Conservation (phyloP, 2,113 vertebrate genomes). For the Emydocephalus ijimae region DNA sequence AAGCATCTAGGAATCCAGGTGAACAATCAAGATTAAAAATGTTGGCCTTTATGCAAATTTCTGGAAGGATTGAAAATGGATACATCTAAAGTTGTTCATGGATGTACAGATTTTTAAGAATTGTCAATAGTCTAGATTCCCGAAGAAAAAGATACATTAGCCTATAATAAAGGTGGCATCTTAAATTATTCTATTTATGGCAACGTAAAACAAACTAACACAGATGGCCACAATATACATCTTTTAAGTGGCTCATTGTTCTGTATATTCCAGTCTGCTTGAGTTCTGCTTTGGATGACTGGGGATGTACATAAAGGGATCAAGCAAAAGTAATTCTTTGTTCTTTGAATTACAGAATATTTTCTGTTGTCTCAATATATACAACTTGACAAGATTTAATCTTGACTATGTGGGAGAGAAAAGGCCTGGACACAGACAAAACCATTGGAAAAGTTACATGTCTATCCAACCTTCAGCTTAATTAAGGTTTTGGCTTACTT, state of each 20-base stretch:
- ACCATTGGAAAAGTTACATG: not conserved
- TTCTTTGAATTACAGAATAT: not conserved
- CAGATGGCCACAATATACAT: not conserved
- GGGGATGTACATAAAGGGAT: not conserved
- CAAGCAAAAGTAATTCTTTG: not conserved
- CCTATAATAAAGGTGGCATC: not conserved
- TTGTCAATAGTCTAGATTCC: not conserved
- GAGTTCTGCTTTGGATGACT: not conserved
- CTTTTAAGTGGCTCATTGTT: not conserved
- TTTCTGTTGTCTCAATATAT: not conserved
- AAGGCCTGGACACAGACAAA: not conserved
- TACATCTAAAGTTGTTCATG: not conserved
- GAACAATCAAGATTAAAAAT: not conserved
- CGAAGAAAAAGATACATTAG: not conserved
- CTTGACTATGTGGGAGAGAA: not conserved
- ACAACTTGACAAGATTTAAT: not conserved
- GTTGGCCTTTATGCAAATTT: not conserved
- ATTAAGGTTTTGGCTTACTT: not conserved
- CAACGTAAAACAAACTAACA: not conserved
- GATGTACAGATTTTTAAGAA: not conserved
- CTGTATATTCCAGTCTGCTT: not conserved
- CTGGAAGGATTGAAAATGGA: not conserved
- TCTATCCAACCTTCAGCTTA: not conserved
- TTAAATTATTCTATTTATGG: not conserved
- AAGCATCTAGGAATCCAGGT: not conserved